Evolutionary conservation across 92 coral and sea anemone species (phyloP).

Genomic region (Epizoanthus scotinus): DNA sequence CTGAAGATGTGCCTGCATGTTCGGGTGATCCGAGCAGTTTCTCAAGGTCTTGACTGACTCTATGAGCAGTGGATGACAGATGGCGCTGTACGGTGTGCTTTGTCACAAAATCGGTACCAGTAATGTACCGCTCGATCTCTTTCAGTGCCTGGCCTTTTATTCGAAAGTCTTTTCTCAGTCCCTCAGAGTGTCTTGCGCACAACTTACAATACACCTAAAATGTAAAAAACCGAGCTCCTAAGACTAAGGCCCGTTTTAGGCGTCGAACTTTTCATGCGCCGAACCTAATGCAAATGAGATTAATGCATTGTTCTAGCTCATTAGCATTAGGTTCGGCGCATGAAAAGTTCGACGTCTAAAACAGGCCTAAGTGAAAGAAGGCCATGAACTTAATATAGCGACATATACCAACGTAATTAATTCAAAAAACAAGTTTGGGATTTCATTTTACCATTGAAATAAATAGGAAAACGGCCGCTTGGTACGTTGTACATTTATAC

Average conservation of each 20-base stretch:
- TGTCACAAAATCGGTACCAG: conserved; percentile 20
- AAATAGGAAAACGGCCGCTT: conserved; percentile 16
- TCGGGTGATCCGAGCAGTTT: conserved; percentile 24
- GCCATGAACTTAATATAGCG: background rate
- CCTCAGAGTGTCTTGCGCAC: conserved; percentile 30
- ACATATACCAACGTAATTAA: conserved; percentile 22
- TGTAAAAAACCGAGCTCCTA: background rate
- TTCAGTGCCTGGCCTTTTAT: conserved; percentile 40
- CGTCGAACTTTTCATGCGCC: too few relatives aligned
- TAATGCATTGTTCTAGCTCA: too few relatives aligned
- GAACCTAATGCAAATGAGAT: too few relatives aligned
- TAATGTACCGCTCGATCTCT: conserved; percentile 27
- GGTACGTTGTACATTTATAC: background rate
- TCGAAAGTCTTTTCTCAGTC: conserved; percentile 24
- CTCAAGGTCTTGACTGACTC: conserved; percentile 38
- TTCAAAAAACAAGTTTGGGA: background rate
- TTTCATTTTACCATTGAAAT: conserved; percentile 15
- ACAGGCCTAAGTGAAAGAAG: too few relatives aligned
- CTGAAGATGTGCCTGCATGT: conserved; percentile 30
- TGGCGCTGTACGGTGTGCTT: conserved; percentile 35
- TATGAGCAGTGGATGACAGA: conserved; percentile 39
- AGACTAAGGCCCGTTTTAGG: too few relatives aligned
- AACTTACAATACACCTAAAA: conserved; percentile 33
- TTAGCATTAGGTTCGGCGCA: too few relatives aligned
- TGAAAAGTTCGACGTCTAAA: too few relatives aligned